Conservation (phyloP, 2,797 vertebrate genomes). For the Malacoraja senta region DNA sequence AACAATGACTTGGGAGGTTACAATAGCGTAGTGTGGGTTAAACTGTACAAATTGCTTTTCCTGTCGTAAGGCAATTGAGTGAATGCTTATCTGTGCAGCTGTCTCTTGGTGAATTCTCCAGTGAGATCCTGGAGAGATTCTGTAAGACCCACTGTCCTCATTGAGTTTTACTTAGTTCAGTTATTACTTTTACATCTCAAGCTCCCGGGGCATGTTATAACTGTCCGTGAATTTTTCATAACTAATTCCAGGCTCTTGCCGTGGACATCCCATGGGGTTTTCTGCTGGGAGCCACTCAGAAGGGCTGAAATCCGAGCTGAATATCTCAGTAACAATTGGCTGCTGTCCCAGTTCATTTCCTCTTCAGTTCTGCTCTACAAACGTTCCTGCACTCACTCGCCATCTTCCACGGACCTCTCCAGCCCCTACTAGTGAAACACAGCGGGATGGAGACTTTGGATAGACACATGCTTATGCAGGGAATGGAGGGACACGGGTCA, state of each 20-base stretch:
- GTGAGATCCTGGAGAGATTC: not conserved
- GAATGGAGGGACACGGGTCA: no score
- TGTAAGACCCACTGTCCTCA: not conserved
- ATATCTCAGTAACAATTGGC: not conserved
- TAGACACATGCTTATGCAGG: no score
- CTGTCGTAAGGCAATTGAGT: slow-evolving; percentile 10
- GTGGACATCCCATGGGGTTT: not conserved
- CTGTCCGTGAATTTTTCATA: slow-evolving; percentile 22
- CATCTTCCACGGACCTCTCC: not conserved
- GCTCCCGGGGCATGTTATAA: not conserved
- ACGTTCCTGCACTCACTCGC: not conserved
- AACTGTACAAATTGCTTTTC: slow-evolving; percentile 36
- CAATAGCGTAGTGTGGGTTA: not conserved
- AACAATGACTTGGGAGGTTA: not conserved
- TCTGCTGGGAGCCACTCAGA: not conserved
- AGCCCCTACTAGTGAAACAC: not conserved
- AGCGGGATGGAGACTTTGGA: not conserved
- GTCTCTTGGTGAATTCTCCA: not conserved
- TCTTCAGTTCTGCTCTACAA: not conserved
- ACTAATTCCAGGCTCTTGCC: slow-evolving; percentile 23
- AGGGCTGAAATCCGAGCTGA: slow-evolving; percentile 1
- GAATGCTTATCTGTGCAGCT: slow-evolving; percentile 15
- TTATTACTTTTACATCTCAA: slow-evolving; percentile 29
- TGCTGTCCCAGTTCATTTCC: slow-evolving; percentile 20
- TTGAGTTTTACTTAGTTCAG: not conserved